Conservation (phyloP, 2,888 invertebrate genomes). For the Drosophila suboccidentalis region DNA sequence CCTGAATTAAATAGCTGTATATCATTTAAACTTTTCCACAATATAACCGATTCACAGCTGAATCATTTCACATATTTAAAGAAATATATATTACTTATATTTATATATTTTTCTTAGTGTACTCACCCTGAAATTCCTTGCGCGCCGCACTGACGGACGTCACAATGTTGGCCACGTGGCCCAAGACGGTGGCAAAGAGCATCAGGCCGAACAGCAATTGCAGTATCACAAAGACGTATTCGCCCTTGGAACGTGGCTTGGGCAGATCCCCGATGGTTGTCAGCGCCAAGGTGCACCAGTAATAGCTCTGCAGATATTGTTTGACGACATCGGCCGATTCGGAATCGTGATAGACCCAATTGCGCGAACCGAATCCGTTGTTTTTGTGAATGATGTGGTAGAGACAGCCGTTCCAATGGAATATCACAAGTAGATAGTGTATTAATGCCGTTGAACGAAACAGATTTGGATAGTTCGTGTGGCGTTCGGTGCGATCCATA, state of each 20-base stretch:
- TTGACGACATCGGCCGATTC: slow-evolving; percentile 95
- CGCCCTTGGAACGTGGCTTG: slow-evolving; percentile 95
- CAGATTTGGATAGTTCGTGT: slow-evolving; percentile 99
- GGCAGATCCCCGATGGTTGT: slow-evolving; percentile 98
- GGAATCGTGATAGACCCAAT: slow-evolving; percentile 95
- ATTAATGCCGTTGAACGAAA: slow-evolving; percentile 96
- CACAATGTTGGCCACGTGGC: slow-evolving; percentile 99
- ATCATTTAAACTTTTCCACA: too few relatives aligned
- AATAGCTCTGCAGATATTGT: slow-evolving; percentile 98
- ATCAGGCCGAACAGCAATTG: slow-evolving; percentile 97
- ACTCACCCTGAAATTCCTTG: slow-evolving; percentile 98
- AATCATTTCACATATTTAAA: too few relatives aligned
- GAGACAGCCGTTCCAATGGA: slow-evolving; percentile 99
- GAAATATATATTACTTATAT: too few relatives aligned
- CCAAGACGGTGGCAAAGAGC: slow-evolving; percentile 97
- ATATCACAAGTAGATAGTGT: slow-evolving; percentile 98
- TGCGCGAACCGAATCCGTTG: slow-evolving; percentile 96
- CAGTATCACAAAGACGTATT: slow-evolving; percentile 97
- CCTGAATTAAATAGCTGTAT: too few relatives aligned
- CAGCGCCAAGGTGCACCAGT: slow-evolving; percentile 98
- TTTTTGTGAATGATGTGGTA: slow-evolving; percentile 98
- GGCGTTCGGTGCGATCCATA: slow-evolving; percentile 98
- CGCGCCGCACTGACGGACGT: slow-evolving; percentile 98
- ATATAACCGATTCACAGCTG: too few relatives aligned
- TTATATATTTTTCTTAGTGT: background rate